Evolutionary conservation across 2,888 invertebrate genomes (phyloP), one percentile per base, ranked within the genome.

Genomic region (Eupithecia abbreviata): DNA sequence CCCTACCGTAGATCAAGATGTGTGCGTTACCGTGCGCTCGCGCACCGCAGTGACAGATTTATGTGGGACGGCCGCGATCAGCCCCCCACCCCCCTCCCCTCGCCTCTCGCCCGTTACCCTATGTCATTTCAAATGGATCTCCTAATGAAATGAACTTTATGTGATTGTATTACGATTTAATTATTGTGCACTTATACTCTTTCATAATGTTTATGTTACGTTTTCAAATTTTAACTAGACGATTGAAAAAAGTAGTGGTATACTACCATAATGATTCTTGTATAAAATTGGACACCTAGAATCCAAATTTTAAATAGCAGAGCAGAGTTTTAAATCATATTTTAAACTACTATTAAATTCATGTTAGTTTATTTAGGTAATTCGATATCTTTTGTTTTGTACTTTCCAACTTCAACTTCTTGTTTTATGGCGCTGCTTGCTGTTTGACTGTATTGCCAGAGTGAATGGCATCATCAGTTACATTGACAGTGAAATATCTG

Each of bases 31-130:
- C 85, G 87, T 88, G 92, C 90, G 89, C 89, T 81, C 83, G 89
- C 91, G 90, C 90, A 84, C 83, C 79, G 82, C 84, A 87, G 82
- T 86, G 93, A 93, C 93, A 93, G 93, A 94, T 94, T 94, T 94
- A 94, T 93, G 94, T 92, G 93, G 89, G 92, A 92, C 92, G 88
- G 84, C 82, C 82, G 79, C 81, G 83, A 82, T 83, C 83, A 77
- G 76, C 62, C 79, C 75, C 42, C 77, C 77, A 55, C 79, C 75
- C 42, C 77, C 77, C 77, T 74, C 73, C 66, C 74, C 72, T 71
- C 78, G 49, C 73, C 68, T 18, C 45, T 10, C 9, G 45, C 73
- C 72, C 74, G 67, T 65, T 67, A 42, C 41, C 73, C 75, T 75
- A n/a, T 75, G 41, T 73, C 77, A 75, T 73, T 77, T 3, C 7